Conservation (phyloP, 1,140 invertebrate species). For the Oreohelix idahoensis region DNA sequence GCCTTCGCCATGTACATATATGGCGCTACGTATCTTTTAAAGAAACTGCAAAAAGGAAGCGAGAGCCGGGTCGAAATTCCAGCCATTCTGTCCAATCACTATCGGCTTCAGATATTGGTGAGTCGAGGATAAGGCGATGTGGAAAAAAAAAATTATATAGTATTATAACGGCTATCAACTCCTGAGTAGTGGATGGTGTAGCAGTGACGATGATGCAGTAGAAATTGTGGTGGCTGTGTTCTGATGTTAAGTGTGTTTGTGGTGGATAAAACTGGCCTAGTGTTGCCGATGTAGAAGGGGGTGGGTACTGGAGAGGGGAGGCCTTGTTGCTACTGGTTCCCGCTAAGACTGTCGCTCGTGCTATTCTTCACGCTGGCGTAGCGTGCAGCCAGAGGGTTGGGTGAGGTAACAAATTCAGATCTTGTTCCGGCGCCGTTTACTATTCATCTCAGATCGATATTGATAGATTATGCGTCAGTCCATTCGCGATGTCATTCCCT, state of each 20-base stretch:
- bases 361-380: neutral
- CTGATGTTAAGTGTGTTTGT: neutral
- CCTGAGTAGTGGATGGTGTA: neutral
- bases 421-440: neutral
- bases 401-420: neutral
- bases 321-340: neutral
- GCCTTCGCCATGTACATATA: neutral
- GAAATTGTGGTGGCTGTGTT: neutral
- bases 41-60: neutral
- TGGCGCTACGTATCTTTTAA: neutral
- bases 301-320: neutral
- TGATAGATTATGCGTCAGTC: conserved; percentile 2
- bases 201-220: neutral
- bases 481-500: neutral
- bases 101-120: neutral
- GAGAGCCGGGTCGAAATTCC: neutral
- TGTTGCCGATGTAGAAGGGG: neutral
- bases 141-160: too few species aligned
- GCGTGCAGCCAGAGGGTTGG: neutral
- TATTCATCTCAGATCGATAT: neutral
- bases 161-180: too few species aligned
- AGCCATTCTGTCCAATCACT: neutral
- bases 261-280: neutral
- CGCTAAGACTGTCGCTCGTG: neutral
- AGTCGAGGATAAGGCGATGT: neutral